Percentiles rank a stretch among this genome's conserved stretches.
These are phyloP conservation scores for Amazona vittata DNA, from an alignment of 2,113 vertebrate species.

Conservation along the genomic window DNA sequence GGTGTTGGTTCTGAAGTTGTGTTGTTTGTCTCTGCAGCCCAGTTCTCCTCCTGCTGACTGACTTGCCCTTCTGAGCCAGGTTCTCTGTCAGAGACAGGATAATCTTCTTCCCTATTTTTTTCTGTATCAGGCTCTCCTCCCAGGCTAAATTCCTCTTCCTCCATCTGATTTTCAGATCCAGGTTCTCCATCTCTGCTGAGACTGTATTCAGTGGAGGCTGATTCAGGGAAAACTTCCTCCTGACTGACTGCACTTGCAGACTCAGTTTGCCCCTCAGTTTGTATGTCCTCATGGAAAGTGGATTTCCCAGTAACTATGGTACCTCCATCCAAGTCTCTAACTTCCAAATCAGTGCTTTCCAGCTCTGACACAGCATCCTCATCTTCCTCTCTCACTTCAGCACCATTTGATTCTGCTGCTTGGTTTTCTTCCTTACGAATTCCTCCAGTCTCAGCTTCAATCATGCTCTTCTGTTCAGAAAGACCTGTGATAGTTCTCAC, in stretches of 20 bases:
- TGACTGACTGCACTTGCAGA: not conserved
- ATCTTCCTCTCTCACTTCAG: not conserved
- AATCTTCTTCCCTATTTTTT: not conserved
- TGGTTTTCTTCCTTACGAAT: not conserved
- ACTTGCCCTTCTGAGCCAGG: not conserved
- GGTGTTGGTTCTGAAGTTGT: not conserved
- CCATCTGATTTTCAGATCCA: not conserved
- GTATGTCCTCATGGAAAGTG: not conserved
- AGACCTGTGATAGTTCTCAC: not conserved
- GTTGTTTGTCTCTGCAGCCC: not conserved
- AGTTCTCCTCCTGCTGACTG: not conserved
- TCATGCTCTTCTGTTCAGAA: not conserved
- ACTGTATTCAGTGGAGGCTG: not conserved
- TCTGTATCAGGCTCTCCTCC: not conserved
- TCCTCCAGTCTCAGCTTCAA: not conserved
- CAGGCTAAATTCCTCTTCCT: not conserved
- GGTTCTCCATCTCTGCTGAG: not conserved
- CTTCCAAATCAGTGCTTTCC: not conserved
- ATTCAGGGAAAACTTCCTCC: not conserved
- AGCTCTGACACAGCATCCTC: not conserved
- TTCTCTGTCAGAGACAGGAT: not conserved
- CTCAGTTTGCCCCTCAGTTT: not conserved
- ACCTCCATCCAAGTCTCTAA: not conserved
- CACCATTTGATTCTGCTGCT: not conserved
- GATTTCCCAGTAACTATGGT: not conserved